These are phyloP conservation scores for Drosophila lini DNA, from an alignment of 1,140 invertebrate genomes.

Conservation along the genomic window DNA sequence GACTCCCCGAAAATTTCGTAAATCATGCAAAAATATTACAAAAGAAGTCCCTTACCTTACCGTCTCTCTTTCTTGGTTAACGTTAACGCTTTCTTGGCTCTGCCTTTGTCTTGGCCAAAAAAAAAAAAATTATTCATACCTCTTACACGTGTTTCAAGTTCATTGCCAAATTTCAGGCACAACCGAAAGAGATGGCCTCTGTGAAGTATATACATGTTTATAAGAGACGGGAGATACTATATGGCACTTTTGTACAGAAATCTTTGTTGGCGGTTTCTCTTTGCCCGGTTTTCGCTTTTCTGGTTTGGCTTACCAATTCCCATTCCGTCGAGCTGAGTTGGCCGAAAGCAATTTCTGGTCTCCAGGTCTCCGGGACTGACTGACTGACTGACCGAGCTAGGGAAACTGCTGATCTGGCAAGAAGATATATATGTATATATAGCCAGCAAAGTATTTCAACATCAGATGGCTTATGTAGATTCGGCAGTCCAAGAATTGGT, in stretches of 20 bases:
- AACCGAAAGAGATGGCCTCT: conserved; percentile 19
- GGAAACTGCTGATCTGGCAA: conserved; percentile 51
- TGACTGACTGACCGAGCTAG: conserved; percentile 61
- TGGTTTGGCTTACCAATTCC: conserved; percentile 35
- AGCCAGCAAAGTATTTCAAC: conserved; percentile 1
- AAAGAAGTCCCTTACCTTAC: conserved; percentile 32
- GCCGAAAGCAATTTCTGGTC: conserved; percentile 27
- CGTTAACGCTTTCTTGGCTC: conserved; percentile 13
- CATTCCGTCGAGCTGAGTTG: conserved; percentile 36
- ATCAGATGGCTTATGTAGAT: conserved; percentile 30
- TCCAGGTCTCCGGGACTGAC: conserved; percentile 36
- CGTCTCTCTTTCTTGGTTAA: background rate
- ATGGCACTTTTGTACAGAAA: conserved; percentile 16
- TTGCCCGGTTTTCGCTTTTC: conserved; percentile 61
- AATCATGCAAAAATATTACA: conserved; percentile 67
- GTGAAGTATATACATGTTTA: conserved; percentile 8
- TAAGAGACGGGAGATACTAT: conserved; percentile 2
- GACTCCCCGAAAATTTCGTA: conserved; percentile 40
- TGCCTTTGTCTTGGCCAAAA: conserved; percentile 59
- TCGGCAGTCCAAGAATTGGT: conserved; percentile 14
- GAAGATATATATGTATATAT: conserved; percentile 19
- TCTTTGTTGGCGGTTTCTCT: conserved; percentile 42
- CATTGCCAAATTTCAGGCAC: conserved; percentile 71
- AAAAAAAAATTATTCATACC: conserved; percentile 71
- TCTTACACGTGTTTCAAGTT: conserved; percentile 78